phyloP scores from a whole-genome alignment of 2,888 invertebrate species.

The Athalia cordata region DNA sequence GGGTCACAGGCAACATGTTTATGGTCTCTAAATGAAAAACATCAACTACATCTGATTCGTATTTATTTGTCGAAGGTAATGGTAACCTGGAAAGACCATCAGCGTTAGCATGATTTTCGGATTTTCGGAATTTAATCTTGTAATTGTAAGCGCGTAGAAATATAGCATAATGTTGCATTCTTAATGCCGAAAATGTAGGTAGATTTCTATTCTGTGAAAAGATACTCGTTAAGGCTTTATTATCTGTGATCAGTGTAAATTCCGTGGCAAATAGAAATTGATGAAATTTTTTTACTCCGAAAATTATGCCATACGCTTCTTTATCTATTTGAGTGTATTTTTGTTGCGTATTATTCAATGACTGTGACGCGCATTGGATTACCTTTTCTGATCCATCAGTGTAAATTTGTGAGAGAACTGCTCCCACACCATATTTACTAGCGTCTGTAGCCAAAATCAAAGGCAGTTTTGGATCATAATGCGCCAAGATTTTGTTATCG shows the following conservation, averaged over 20 bases:
- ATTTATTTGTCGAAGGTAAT: slow-evolving; percentile 29
- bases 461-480: slow-evolving; percentile 47
- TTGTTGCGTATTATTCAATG: slow-evolving; percentile 42
- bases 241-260: slow-evolving; percentile 56
- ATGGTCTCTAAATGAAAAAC: slow-evolving; percentile 45
- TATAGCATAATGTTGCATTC: slow-evolving; percentile 54
- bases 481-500: slow-evolving; percentile 3
- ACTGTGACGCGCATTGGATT: slow-evolving; percentile 33
- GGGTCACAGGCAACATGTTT: slow-evolving; percentile 49
- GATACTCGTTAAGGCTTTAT: slow-evolving; percentile 54
- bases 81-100: slow-evolving; percentile 51
- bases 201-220: slow-evolving; percentile 48
- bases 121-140: slow-evolving; percentile 42
- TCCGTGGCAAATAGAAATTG: slow-evolving; percentile 65
- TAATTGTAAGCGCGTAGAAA: slow-evolving; percentile 51
- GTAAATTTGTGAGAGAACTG: slow-evolving; percentile 65
- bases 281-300: slow-evolving; percentile 66
- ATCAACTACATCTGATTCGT: slow-evolving; percentile 46
- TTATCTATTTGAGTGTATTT: slow-evolving; percentile 58
- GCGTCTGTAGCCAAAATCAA: slow-evolving; percentile 50
- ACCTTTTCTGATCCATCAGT: slow-evolving; percentile 66
- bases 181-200: slow-evolving; percentile 48
- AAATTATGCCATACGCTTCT: slow-evolving; percentile 64
- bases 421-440: slow-evolving; percentile 40
- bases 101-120: slow-evolving; percentile 49